Evolutionary conservation across 2,888 invertebrate genomes (phyloP).

Genomic region (Watsonalla binaria): DNA sequence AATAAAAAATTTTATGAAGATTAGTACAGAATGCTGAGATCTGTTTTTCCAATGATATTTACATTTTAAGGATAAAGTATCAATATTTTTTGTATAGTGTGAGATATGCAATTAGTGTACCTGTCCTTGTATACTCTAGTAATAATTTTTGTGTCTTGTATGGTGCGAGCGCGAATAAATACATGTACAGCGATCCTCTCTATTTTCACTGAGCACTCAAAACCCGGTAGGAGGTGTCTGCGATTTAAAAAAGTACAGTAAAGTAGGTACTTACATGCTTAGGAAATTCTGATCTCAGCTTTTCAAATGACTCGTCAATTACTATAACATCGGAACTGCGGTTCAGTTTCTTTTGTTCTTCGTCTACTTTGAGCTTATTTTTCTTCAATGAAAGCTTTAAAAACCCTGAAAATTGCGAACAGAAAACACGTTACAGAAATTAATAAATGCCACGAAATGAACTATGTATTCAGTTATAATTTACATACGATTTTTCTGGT

Average conservation of each 20-base stretch:
- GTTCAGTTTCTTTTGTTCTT: constrained; percentile 35
- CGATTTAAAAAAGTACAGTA: neutral
- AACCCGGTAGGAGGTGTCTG: neutral
- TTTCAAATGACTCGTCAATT: constrained; percentile 65
- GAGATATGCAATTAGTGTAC: too few relatives aligned
- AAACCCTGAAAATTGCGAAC: constrained; percentile 43
- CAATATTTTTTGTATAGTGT: too few relatives aligned
- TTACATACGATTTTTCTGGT: constrained; percentile 46
- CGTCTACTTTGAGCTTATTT: constrained; percentile 37
- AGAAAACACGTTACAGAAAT: neutral
- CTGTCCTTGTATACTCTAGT: too few relatives aligned
- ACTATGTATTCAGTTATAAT: neutral
- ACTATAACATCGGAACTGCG: constrained; percentile 53
- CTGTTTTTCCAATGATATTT: too few relatives aligned
- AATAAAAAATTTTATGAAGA: too few relatives aligned
- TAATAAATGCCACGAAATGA: neutral
- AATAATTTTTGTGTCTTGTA: too few relatives aligned
- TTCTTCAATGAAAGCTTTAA: constrained; percentile 61
- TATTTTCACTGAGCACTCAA: too few relatives aligned
- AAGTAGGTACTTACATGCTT: constrained; percentile 42
- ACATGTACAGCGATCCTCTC: too few relatives aligned
- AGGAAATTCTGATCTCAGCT: constrained; percentile 37
- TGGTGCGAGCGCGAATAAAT: too few relatives aligned
- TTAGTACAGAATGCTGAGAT: too few relatives aligned
- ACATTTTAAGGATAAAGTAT: too few relatives aligned